Evolutionary conservation across 2,113 vertebrate genomes (phyloP).

Genomic region (Dromas ardeola): DNA sequence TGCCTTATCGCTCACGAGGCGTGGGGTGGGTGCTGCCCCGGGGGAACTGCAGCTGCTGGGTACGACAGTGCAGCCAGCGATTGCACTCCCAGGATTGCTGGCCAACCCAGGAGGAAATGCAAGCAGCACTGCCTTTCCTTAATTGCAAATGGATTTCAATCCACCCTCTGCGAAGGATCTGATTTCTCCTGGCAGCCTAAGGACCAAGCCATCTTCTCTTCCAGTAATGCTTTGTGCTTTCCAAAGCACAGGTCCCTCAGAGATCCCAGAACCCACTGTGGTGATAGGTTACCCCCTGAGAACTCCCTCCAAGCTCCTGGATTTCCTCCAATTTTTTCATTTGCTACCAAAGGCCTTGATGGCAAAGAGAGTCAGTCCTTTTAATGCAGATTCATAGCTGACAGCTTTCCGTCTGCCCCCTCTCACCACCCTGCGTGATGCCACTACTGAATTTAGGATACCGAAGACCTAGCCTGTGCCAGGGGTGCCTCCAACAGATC

Average conservation of each 20-base stretch:
- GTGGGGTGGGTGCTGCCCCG: neutral
- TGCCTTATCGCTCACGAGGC: accelerated
- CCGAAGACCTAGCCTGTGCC: neutral
- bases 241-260: neutral
- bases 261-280: neutral
- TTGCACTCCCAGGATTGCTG: neutral
- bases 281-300: neutral
- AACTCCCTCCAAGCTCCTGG: neutral
- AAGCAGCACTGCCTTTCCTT: neutral
- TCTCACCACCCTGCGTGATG: accelerated
- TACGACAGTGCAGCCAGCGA: accelerated
- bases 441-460: neutral
- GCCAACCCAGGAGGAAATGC: neutral
- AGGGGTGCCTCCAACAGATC: neutral
- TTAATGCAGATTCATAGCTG: neutral
- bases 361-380: neutral
- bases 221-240: neutral
- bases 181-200: constrained; percentile 18
- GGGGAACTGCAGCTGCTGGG: accelerated
- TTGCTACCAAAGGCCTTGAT: neutral
- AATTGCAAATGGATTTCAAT: neutral
- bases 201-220: neutral
- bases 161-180: neutral
- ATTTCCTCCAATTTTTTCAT: neutral
- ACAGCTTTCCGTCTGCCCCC: neutral